Evolutionary conservation across 2,113 vertebrate species (phyloP).

Genomic region (Rhabdornis inornatus): DNA sequence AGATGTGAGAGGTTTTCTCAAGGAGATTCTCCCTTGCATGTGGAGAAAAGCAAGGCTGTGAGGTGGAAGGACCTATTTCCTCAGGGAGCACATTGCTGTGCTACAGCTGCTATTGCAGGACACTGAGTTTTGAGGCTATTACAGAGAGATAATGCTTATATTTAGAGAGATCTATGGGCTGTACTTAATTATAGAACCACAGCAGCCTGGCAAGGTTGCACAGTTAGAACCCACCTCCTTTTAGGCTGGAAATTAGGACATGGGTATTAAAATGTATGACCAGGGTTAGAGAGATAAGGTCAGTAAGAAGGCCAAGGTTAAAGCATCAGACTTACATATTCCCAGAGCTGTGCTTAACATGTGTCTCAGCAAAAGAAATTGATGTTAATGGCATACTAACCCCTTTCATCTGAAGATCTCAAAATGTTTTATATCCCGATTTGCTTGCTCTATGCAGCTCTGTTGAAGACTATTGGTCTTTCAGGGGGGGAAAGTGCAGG

Average conservation of each 20-base stretch:
- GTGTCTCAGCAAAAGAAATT: background rate
- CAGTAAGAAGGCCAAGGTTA: background rate
- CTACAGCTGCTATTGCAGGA: rapidly evolving
- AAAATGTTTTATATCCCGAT: background rate
- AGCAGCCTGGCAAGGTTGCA: background rate
- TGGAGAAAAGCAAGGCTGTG: background rate
- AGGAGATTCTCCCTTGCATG: background rate
- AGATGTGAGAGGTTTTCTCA: background rate
- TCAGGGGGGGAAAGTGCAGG: background rate
- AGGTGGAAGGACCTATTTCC: background rate
- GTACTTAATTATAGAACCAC: background rate
- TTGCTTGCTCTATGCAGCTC: background rate
- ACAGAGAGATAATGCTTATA: background rate
- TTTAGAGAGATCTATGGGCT: background rate
- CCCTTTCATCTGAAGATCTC: conserved; percentile 11
- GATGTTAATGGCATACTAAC: background rate
- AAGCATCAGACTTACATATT: background rate
- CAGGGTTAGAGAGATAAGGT: background rate
- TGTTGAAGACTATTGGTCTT: background rate
- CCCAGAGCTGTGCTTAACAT: background rate
- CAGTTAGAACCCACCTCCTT: background rate
- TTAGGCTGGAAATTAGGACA: background rate
- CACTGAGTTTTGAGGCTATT: background rate
- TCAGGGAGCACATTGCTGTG: background rate
- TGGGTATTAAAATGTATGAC: background rate